Evolutionary conservation across 2,888 invertebrate species (phyloP).

Genomic region (Rhyacophila evoluta): DNA sequence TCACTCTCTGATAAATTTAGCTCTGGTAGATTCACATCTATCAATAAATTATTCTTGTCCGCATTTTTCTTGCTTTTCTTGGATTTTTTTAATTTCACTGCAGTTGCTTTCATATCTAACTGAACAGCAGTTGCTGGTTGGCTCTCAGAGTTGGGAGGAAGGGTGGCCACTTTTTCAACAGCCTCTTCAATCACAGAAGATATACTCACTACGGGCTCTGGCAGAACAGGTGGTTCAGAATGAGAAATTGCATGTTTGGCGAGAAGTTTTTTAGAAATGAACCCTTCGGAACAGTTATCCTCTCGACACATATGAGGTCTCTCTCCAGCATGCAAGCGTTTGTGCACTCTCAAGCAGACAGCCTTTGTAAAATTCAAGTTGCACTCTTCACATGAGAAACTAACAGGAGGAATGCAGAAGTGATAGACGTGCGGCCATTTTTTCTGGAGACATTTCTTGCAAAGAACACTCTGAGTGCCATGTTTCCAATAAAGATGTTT

Average conservation of each 20-base stretch:
- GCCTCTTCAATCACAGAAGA: constrained; percentile 52
- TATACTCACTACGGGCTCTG: constrained; percentile 44
- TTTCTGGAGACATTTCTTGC: constrained; percentile 88
- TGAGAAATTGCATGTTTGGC: constrained; percentile 79
- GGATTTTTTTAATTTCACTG: constrained; percentile 54
- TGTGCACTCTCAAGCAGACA: constrained; percentile 86
- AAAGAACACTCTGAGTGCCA: constrained; percentile 87
- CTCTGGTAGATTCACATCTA: constrained; percentile 78
- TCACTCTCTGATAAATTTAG: constrained; percentile 88
- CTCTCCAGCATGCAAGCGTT: constrained; percentile 80
- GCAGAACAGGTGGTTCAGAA: constrained; percentile 60
- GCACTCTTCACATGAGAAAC: constrained; percentile 86
- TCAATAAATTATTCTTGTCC: constrained; percentile 66
- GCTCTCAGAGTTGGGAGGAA: constrained; percentile 46
- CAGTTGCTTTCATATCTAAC: constrained; percentile 47
- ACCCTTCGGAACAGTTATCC: constrained; percentile 79
- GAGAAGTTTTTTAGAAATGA: constrained; percentile 84
- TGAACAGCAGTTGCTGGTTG: constrained; percentile 52
- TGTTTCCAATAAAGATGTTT: constrained; percentile 95
- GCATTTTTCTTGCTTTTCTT: constrained; percentile 66
- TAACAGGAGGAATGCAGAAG: constrained; percentile 85
- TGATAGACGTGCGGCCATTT: constrained; percentile 95
- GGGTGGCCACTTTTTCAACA: constrained; percentile 50
- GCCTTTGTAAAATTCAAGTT: constrained; percentile 80
- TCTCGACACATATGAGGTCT: constrained; percentile 80